Conservation (phyloP, 2,888 invertebrate genomes). For the Ariolimax columbianus region DNA sequence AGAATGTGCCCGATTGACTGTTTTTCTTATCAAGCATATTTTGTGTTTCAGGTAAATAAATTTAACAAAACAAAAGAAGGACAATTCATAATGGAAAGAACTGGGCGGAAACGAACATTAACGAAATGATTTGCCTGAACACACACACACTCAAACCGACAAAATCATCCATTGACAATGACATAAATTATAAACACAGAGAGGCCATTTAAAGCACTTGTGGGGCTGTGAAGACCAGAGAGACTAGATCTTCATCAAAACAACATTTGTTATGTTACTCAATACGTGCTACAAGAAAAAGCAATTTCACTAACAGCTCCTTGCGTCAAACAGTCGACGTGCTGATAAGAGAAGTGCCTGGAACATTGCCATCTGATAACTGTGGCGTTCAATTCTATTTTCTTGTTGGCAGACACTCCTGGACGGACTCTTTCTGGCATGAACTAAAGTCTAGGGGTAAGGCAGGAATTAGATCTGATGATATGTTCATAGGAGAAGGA, state of each 20-base stretch:
- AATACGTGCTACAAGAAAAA: background rate
- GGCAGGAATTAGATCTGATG: no score
- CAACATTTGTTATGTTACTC: background rate
- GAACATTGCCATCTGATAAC: background rate
- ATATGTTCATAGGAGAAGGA: no score
- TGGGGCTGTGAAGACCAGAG: background rate
- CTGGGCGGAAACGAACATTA: no score
- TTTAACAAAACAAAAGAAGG: no score
- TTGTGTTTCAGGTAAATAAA: no score
- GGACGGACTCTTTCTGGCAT: background rate
- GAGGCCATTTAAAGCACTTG: background rate
- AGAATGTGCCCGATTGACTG: no score
- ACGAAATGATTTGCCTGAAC: no score
- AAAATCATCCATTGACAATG: background rate
- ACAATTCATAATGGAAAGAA: no score
- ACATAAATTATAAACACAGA: background rate
- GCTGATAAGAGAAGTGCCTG: background rate
- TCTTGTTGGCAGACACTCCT: background rate
- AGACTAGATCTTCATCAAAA: conserved; percentile 3
- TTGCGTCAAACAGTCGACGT: background rate
- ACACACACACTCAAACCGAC: no score
- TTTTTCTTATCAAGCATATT: no score
- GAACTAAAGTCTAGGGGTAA: no score
- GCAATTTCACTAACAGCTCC: conserved; percentile 14
- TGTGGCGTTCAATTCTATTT: background rate